Conservation (phyloP, 2,888 invertebrate genomes). For the Thera obeliscata region DNA sequence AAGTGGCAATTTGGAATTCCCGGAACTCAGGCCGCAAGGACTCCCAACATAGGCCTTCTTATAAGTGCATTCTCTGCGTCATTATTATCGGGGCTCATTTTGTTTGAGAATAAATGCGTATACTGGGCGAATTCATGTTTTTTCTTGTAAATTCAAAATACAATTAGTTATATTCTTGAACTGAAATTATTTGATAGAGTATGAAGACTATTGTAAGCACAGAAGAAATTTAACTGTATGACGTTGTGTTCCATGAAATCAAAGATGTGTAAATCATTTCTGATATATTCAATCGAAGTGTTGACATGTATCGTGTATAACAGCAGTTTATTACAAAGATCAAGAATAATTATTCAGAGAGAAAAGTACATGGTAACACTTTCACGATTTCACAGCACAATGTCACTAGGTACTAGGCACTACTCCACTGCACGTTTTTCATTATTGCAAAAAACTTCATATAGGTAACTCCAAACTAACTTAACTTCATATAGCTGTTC, state of each 20-base stretch:
- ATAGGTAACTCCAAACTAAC: background rate
- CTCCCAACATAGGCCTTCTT: conserved; percentile 6
- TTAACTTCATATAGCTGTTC: no score
- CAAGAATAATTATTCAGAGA: conserved; percentile 23
- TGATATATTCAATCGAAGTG: conserved; percentile 4
- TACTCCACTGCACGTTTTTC: background rate
- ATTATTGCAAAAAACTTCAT: background rate
- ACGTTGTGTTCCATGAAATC: background rate
- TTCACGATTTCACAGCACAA: conserved; percentile 25
- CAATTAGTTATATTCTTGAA: no score
- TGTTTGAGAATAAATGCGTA: background rate
- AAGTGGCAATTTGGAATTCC: conserved; percentile 23
- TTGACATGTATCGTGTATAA: conserved; percentile 24
- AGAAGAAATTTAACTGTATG: background rate
- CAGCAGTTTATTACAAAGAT: conserved; percentile 20
- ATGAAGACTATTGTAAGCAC: background rate
- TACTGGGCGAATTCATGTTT: no score
- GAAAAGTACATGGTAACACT: conserved; percentile 20
- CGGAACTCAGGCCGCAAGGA: conserved; percentile 19
- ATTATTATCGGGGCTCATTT: conserved; percentile 2
- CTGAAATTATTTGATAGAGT: background rate
- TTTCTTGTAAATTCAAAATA: no score
- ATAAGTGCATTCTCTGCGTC: conserved; percentile 18
- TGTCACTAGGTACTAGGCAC: background rate
- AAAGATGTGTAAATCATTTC: background rate